Conservation (phyloP, 2,888 invertebrate genomes). For the Torymus texanus region DNA sequence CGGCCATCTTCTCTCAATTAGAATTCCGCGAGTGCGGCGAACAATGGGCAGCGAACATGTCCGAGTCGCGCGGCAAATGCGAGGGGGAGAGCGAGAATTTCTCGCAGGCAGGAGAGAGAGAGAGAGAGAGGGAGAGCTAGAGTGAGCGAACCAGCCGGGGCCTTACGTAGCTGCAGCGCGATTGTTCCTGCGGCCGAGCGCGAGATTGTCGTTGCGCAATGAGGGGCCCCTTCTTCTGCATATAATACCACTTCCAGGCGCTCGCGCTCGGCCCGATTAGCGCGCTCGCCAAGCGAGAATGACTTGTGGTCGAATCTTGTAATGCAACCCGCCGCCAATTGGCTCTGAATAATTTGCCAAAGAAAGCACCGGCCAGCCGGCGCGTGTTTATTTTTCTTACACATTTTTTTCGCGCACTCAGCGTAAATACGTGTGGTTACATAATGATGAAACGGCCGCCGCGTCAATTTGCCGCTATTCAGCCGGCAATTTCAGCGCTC, state of each 20-base stretch:
- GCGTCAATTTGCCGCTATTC: too few species aligned
- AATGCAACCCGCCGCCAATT: slow-evolving; percentile 43
- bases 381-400: slow-evolving; percentile 39
- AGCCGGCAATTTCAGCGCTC: background rate
- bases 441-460: too few species aligned
- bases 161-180: background rate
- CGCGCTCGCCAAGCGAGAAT: slow-evolving; percentile 36
- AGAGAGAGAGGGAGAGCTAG: background rate
- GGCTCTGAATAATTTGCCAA: slow-evolving; percentile 31
- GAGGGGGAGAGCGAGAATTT: slow-evolving; percentile 3
- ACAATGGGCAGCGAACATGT: slow-evolving; percentile 1
- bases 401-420: slow-evolving; percentile 23
- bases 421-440: slow-evolving; percentile 37
- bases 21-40: slow-evolving; percentile 15
- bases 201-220: slow-evolving; percentile 44
- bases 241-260: slow-evolving; percentile 28
- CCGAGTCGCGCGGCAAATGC: background rate
- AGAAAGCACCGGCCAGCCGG: background rate
- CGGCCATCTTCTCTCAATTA: slow-evolving; percentile 36
- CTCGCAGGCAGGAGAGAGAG: background rate
- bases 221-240: slow-evolving; percentile 37
- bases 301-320: slow-evolving; percentile 42
- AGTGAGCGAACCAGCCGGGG: too few species aligned
- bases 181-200: slow-evolving; percentile 43
- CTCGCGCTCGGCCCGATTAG: slow-evolving; percentile 32